Evolutionary conservation across 1,140 invertebrate species (phyloP).

Genomic region (Ectropis grisescens): DNA sequence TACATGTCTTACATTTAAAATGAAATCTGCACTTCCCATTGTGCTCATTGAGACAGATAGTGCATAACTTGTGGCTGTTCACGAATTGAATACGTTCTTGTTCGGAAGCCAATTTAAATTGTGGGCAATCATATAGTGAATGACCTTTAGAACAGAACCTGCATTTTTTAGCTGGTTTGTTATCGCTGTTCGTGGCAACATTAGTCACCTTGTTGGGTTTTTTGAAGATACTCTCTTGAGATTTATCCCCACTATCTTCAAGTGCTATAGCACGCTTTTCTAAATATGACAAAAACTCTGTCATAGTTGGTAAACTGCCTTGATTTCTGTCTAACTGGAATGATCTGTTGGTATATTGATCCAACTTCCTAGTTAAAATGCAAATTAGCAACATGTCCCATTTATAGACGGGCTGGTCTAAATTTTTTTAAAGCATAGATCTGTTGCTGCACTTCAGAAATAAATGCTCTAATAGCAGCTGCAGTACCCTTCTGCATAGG

Average conservation of each 20-base stretch:
- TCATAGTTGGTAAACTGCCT: constrained; percentile 10
- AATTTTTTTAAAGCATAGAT: constrained; percentile 20
- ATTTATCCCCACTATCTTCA: constrained; percentile 4
- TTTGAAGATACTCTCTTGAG: no score
- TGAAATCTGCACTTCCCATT: constrained; percentile 5
- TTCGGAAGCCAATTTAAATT: constrained; percentile 4
- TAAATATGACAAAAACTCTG: constrained; percentile 13
- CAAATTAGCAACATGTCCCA: constrained; percentile 19
- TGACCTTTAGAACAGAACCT: no score
- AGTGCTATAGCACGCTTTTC: constrained; percentile 19
- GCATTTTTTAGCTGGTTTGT: no score
- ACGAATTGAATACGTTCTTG: constrained; percentile 2
- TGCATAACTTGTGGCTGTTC: constrained; percentile 3
- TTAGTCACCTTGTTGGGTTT: no score
- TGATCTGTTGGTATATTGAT: constrained; percentile 10
- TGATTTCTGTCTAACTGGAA: constrained; percentile 14
- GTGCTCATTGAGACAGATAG: constrained; percentile 8
- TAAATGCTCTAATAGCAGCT: constrained; percentile 13
- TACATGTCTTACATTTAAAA: constrained; percentile 11
- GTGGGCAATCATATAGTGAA: constrained; percentile 3
- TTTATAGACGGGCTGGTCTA: constrained; percentile 12
- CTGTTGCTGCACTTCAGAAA: constrained; percentile 16
- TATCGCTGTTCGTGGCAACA: no score
- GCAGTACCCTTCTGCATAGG: constrained; percentile 10
- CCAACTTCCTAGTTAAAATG: constrained; percentile 11